These are phyloP conservation scores for Delia radicum DNA, from an alignment of 1,140 invertebrate genomes.

Conservation along the genomic window DNA sequence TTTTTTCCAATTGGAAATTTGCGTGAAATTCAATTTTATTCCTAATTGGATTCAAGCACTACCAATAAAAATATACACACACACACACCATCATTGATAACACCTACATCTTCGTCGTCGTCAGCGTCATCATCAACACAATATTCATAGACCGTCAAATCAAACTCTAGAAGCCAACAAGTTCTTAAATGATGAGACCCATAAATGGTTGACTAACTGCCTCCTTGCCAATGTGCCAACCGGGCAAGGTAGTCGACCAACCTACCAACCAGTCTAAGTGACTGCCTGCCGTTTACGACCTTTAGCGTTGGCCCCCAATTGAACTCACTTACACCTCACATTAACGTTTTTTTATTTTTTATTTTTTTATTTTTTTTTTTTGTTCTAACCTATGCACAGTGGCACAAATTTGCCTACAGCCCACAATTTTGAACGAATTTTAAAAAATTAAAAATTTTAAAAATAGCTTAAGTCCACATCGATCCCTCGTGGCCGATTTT, in stretches of 20 bases:
- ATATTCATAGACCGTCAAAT: not conserved
- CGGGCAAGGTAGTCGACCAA: too few species aligned
- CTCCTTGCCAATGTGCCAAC: too few species aligned
- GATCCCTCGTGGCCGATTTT: too few species aligned
- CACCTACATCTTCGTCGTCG: not conserved
- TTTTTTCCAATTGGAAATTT: constrained; percentile 23
- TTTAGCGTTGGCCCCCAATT: constrained; percentile 15
- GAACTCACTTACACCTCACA: constrained; percentile 15
- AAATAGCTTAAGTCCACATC: too few species aligned
- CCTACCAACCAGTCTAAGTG: not conserved
- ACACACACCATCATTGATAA: not conserved
- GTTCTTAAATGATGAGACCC: not conserved
- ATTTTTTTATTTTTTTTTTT: too few species aligned
- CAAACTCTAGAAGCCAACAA: not conserved
- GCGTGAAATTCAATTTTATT: constrained; percentile 20
- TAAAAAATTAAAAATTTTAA: too few species aligned
- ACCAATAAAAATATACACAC: not conserved
- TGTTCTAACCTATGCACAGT: too few species aligned
- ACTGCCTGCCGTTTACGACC: constrained; percentile 2
- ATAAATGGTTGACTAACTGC: too few species aligned
- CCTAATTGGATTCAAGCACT: constrained; percentile 15
- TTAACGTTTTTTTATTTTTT: too few species aligned
- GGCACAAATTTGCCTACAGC: too few species aligned
- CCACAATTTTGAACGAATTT: too few species aligned
- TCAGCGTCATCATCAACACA: not conserved